Percentiles rank a stretch among this genome's conserved stretches.
phyloP scores from a whole-genome alignment of 2,113 vertebrate genomes.

The Nettapus auritus region DNA sequence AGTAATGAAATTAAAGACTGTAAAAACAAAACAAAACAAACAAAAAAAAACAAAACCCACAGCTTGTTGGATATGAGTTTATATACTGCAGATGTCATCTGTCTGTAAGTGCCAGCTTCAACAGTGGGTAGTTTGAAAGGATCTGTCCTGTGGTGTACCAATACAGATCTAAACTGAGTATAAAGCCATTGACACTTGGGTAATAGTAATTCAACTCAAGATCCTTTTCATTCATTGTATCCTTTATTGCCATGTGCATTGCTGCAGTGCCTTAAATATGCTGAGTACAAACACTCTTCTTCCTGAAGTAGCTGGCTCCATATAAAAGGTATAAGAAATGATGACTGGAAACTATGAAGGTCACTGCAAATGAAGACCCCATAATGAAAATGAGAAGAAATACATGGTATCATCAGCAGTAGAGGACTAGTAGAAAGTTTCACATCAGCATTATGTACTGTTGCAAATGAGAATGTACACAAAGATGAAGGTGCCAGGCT shows the following conservation, averaged over 20 bases:
- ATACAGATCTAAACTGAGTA: background rate
- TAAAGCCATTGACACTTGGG: background rate
- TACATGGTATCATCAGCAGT: no score
- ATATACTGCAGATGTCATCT: background rate
- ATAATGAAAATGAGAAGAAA: background rate
- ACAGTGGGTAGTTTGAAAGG: background rate
- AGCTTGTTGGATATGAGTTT: background rate
- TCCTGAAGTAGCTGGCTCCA: background rate
- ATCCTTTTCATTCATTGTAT: background rate
- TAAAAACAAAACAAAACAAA: background rate
- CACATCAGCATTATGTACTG: background rate
- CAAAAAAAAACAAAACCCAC: background rate
- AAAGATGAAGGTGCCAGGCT: background rate
- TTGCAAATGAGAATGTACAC: background rate
- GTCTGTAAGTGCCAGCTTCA: background rate
- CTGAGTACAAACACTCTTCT: background rate
- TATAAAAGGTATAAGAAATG: background rate
- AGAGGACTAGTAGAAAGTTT: background rate
- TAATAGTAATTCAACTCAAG: background rate
- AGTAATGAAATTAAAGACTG: slow-evolving; percentile 13
- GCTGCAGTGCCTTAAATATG: background rate
- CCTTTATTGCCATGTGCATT: background rate
- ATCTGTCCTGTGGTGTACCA: background rate
- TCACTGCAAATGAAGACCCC: background rate
- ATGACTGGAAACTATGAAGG: background rate